Evolutionary conservation across 2,797 vertebrate species (phyloP).

Genomic region (Bufotes viridis): DNA sequence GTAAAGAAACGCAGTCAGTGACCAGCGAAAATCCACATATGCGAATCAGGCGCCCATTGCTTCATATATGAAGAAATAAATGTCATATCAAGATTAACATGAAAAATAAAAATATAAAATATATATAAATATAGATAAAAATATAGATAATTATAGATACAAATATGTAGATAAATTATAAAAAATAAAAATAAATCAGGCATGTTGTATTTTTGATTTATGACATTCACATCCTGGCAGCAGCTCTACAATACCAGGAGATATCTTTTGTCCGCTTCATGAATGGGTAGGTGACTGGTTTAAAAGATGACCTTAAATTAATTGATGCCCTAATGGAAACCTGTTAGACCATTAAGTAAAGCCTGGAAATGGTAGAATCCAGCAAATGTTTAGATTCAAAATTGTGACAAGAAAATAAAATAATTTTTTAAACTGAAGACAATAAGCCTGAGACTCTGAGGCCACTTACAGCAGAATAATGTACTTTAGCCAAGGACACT

Average conservation of each 20-base stretch:
- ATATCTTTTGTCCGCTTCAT: background rate
- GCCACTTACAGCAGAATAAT: background rate
- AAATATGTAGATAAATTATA: no score
- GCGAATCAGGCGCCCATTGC: no score
- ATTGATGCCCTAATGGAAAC: background rate
- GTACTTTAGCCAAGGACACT: slow-evolving; percentile 14
- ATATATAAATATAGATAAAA: no score
- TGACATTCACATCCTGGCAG: background rate
- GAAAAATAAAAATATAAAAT: no score
- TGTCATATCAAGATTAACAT: no score
- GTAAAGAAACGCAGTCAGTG: no score
- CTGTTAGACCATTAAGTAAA: background rate
- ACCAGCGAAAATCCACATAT: no score
- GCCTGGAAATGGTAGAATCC: background rate
- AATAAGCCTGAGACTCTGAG: background rate
- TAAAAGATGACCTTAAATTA: background rate
- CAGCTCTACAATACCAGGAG: background rate
- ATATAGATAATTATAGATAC: no score
- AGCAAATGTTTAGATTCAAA: background rate
- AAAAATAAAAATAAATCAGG: no score
- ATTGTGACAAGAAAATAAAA: background rate
- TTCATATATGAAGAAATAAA: no score
- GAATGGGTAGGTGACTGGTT: background rate
- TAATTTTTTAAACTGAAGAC: background rate
- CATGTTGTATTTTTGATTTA: no score